phyloP scores from a whole-genome alignment of 2,113 vertebrate species.

The Seriola quinqueradiata region DNA sequence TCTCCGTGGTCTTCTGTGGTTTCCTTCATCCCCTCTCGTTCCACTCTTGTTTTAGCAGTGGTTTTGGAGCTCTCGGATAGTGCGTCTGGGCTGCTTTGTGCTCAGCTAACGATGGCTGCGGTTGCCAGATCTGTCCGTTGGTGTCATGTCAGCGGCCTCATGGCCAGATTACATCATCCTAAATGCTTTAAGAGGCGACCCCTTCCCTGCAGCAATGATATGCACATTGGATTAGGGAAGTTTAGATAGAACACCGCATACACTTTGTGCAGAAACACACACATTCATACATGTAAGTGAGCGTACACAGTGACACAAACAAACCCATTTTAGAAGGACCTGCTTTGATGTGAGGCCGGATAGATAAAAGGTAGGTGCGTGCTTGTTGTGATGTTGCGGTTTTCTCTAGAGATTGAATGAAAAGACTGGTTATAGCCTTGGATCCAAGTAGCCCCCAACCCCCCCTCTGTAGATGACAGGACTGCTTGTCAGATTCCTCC shows the following conservation, averaged over 20 bases:
- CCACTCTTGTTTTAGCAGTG: slow-evolving; percentile 51
- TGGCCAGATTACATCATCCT: slow-evolving; percentile 55
- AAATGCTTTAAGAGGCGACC: slow-evolving; percentile 23
- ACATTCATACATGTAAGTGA: background rate
- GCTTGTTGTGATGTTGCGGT: slow-evolving; percentile 31
- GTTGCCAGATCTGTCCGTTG: slow-evolving; percentile 43
- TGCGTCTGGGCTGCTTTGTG: slow-evolving; percentile 31
- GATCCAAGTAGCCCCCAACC: slow-evolving; percentile 33
- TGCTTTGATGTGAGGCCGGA: slow-evolving; percentile 31
- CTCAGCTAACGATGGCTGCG: slow-evolving; percentile 32
- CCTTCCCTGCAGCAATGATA: background rate
- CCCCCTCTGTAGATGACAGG: slow-evolving; percentile 28
- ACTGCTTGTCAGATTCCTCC: slow-evolving; percentile 51
- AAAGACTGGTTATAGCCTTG: slow-evolving; percentile 48
- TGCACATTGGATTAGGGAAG: slow-evolving; percentile 10
- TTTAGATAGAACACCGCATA: background rate
- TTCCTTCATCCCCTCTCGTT: slow-evolving; percentile 23
- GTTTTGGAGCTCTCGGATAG: slow-evolving; percentile 22
- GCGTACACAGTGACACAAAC: background rate
- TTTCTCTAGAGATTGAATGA: slow-evolving; percentile 52
- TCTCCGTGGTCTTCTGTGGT: slow-evolving; percentile 28
- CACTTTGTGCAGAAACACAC: background rate
- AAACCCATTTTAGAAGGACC: slow-evolving; percentile 19
- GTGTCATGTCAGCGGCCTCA: slow-evolving; percentile 51
- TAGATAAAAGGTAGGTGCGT: slow-evolving; percentile 4